Percentiles rank a stretch among this genome's conserved stretches.
phyloP scores from a whole-genome alignment of 1,140 invertebrate genomes.

The Trigoniulus corallinus region DNA sequence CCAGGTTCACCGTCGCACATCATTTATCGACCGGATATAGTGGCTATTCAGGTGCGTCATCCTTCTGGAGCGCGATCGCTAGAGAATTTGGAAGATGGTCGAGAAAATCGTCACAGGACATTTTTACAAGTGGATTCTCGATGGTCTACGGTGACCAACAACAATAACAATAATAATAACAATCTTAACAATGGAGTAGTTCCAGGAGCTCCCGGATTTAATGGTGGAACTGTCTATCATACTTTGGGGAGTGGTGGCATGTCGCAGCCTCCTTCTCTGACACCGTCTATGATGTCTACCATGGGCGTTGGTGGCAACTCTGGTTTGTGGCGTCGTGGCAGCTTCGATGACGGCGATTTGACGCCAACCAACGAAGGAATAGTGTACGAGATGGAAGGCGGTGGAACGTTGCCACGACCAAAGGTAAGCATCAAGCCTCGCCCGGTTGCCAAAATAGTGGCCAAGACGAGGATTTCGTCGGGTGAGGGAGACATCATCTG shows the following conservation, averaged over 20 bases:
- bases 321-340: slow-evolving; percentile 46
- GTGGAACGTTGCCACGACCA: slow-evolving; percentile 68
- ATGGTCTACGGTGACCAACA: no score
- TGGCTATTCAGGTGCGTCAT: slow-evolving; percentile 46
- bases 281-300: neutral
- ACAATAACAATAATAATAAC: no score
- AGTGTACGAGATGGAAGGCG: slow-evolving; percentile 23
- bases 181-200: no score
- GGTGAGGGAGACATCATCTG: slow-evolving; percentile 9
- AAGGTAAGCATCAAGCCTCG: slow-evolving; percentile 53
- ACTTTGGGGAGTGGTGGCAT: slow-evolving; percentile 21
- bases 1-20: slow-evolving; percentile 19
- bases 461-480: slow-evolving; percentile 29
- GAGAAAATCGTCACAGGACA: neutral
- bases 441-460: slow-evolving; percentile 67
- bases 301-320: slow-evolving; percentile 18
- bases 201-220: slow-evolving; percentile 57
- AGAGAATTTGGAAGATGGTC: slow-evolving; percentile 3
- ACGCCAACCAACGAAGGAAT: slow-evolving; percentile 61
- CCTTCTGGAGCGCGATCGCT: slow-evolving; percentile 7
- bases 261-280: slow-evolving; percentile 5
- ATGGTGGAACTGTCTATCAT: slow-evolving; percentile 37
- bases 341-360: slow-evolving; percentile 74
- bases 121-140: no score
- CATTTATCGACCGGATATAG: slow-evolving; percentile 41